phyloP scores from a whole-genome alignment of 2,797 vertebrate genomes.

The Fistularia commersonii region DNA sequence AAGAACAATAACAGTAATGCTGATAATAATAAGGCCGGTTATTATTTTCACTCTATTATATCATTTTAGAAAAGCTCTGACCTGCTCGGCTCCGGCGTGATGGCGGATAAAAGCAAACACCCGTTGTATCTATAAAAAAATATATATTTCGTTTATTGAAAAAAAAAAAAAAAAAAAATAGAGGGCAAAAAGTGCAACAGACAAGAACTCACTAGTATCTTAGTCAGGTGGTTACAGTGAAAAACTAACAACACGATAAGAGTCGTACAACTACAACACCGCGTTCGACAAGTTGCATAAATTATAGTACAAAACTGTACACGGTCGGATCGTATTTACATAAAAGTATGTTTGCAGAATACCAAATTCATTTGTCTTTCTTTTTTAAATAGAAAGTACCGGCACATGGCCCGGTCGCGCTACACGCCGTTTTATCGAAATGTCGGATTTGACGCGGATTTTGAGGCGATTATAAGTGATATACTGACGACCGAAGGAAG shows the following conservation, averaged over 20 bases:
- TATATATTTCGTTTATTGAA: conserved; percentile 67
- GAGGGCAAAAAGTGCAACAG: conserved; percentile 57
- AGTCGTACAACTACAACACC: conserved; percentile 39
- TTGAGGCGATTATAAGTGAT: no score
- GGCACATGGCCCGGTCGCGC: conserved; percentile 26
- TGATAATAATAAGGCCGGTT: no score
- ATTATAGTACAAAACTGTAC: conserved; percentile 70
- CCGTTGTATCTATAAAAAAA: conserved; percentile 56
- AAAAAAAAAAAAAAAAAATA: no score
- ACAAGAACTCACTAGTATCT: conserved; percentile 43
- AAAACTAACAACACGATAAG: conserved; percentile 41
- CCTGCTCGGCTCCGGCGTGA: no score
- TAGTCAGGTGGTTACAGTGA: conserved; percentile 50
- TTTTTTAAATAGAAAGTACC: conserved; percentile 39
- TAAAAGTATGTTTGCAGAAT: conserved; percentile 32
- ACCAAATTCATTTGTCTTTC: conserved; percentile 14
- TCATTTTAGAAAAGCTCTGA: no score
- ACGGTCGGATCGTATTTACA: conserved; percentile 66
- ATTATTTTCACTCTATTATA: no score
- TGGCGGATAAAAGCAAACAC: conserved; percentile 5
- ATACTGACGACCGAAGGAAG: no score
- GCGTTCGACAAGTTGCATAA: conserved; percentile 51
- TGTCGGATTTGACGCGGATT: no score
- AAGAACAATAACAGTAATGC: no score
- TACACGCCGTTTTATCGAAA: no score